Evolutionary conservation across 2,797 vertebrate species (phyloP), one percentile per base, ranked within the genome.

Genomic region (Oreochromis mossambicus): DNA sequence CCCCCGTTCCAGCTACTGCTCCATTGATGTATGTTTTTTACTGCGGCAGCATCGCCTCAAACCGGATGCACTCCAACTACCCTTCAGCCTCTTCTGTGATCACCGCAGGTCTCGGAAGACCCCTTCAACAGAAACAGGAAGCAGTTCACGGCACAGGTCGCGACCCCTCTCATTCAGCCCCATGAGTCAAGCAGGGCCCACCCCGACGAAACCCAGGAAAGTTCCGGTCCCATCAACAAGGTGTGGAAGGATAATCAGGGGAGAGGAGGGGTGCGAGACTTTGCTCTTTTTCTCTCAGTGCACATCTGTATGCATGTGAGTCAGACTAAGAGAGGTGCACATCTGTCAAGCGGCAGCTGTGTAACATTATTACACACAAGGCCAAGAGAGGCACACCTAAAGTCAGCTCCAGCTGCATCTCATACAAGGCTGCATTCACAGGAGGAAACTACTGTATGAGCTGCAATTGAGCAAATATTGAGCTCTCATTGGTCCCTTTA

Each of bases 51-150:
- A 66, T 92, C 91, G 52, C 87, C 90, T 81, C 80, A 51, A 78
- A 93, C 90, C 90, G 92, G 94, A 96, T 92, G 78, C 79, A 13
- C 63, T 50, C 70, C 34, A 77, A 80, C 88, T 89, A 80, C 86
- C 38, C 58, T 78, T 51, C 83, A 26, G 81, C 88, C 34, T 88
- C 87, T 83, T 85, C 92, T 95, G 89, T 94, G 94, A 96, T 94
- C 94, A 86, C 87, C 1, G 54, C 91, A 34, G 88, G 91, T 87
- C 94, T 95, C 87, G 52, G 91, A 95, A 94, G 94, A 92, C 88
- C 89, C 76, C 90, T 91, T 94, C 91, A 87, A 89, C 93, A 95
- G 95, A 94, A 95, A 95, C 95, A 96, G 96, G 96, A 97, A 97
- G 94, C 95, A 87, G 92, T 95, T 95, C 90, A 85, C 24, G 34